Evolutionary conservation across 2,113 vertebrate species (phyloP).

Genomic region (Siniperca chuatsi): DNA sequence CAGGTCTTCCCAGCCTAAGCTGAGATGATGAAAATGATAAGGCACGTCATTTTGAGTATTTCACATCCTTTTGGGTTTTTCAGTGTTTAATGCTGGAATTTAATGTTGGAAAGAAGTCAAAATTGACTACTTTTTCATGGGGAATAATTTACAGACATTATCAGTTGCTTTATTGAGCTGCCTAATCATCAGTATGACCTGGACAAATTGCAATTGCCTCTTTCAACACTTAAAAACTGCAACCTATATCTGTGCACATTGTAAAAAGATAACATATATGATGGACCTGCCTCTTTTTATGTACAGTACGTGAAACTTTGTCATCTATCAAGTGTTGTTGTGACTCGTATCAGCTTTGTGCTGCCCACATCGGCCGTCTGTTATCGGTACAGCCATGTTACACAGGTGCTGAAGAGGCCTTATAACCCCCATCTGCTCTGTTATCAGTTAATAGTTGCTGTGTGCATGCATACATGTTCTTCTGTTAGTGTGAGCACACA

Average conservation of each 20-base stretch:
- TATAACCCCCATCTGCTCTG: constrained; percentile 42
- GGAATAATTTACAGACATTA: constrained; percentile 2
- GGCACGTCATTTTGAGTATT: constrained; percentile 11
- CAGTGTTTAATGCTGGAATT: constrained; percentile 32
- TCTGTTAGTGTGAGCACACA: constrained; percentile 43
- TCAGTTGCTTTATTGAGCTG: neutral
- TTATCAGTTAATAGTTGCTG: constrained; percentile 62
- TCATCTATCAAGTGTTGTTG: constrained; percentile 6
- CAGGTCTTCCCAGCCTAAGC: neutral
- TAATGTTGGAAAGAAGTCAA: neutral
- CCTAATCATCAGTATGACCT: neutral
- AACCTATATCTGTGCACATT: neutral
- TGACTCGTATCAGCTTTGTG: constrained; percentile 22
- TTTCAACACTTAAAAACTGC: constrained; percentile 3
- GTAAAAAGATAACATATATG: constrained; percentile 28
- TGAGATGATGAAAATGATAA: constrained; percentile 25
- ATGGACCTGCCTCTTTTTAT: constrained; percentile 21
- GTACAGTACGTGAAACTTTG: constrained; percentile 34
- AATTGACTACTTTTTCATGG: neutral
- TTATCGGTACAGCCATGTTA: constrained; percentile 59
- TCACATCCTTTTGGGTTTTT: constrained; percentile 17
- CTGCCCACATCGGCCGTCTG: constrained; percentile 31
- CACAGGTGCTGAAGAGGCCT: constrained; percentile 65
- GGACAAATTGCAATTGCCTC: neutral
- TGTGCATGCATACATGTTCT: constrained; percentile 45